A percentile compares a stretch with the other conserved stretches of the same genome.
Conservation (phyloP, 2,888 invertebrate species). For the Calameuta idolon region DNA sequence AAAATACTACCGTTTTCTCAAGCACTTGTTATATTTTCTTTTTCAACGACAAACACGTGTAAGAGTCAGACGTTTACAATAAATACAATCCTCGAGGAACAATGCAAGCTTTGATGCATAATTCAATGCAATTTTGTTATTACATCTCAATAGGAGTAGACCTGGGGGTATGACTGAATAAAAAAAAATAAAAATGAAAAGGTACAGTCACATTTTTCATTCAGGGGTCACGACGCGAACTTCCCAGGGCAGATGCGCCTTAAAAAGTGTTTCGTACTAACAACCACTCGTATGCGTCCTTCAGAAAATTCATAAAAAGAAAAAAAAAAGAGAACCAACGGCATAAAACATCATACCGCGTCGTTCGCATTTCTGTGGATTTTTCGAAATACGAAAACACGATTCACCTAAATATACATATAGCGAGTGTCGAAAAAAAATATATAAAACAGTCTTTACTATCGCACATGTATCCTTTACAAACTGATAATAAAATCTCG, state of each 20-base stretch:
- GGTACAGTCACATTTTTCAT: neutral
- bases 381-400: neutral
- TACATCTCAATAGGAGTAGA: neutral
- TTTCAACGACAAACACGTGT: neutral
- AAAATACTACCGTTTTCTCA: neutral
- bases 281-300: neutral
- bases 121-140: neutral
- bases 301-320: neutral
- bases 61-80: neutral
- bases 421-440: neutral
- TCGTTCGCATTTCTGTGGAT: neutral
- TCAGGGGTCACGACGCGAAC: neutral
- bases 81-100: neutral
- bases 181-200: neutral
- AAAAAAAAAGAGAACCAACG: neutral
- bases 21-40: neutral
- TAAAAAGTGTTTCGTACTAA: neutral
- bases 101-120: neutral
- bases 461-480: neutral
- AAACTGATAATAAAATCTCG: neutral
- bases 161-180: neutral
- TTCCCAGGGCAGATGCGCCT: neutral
- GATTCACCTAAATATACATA: neutral
- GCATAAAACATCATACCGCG: neutral
- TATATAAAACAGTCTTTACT: neutral